Evolutionary conservation across 1,140 invertebrate species (phyloP).

Genomic region (Drosophila biarmipes): DNA sequence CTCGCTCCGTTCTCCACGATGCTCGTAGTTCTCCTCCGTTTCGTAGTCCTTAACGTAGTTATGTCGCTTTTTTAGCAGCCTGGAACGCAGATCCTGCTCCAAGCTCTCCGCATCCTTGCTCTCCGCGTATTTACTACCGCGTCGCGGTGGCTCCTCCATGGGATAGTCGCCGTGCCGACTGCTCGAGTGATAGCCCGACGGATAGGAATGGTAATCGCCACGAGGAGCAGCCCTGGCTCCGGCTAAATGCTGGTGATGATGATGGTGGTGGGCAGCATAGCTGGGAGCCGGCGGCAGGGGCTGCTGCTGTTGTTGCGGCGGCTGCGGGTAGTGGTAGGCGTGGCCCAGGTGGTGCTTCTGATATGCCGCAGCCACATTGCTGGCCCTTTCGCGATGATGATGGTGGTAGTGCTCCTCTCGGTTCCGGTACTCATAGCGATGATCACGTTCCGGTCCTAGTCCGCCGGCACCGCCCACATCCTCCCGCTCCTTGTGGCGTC

Average conservation of each 20-base stretch:
- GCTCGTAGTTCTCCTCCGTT: conserved; percentile 84
- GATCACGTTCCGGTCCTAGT: conserved; percentile 18
- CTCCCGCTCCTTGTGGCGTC: conserved; percentile 76
- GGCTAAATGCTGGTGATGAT: conserved; percentile 56
- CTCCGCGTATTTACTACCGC: conserved; percentile 61
- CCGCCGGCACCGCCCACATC: conserved; percentile 25
- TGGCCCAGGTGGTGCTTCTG: conserved; percentile 67
- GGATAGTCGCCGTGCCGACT: conserved; percentile 64
- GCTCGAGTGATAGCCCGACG: conserved; percentile 56
- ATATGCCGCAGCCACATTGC: conserved; percentile 9
- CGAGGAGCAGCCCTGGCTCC: conserved; percentile 40
- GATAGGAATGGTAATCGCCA: conserved; percentile 70
- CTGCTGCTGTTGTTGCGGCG: conserved; percentile 41
- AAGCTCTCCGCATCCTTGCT: conserved; percentile 76
- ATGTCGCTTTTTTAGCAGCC: conserved; percentile 88
- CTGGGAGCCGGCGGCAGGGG: conserved; percentile 37
- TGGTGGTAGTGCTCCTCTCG: conserved; percentile 66
- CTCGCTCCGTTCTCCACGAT: conserved; percentile 62
- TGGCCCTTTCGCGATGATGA: conserved; percentile 50
- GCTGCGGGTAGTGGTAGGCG: conserved; percentile 54
- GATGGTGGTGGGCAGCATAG: conserved; percentile 49
- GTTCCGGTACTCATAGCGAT: conserved; percentile 60
- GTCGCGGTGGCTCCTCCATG: conserved; percentile 44
- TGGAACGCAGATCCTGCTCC: conserved; percentile 90
- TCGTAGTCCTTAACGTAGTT: conserved; percentile 86